phyloP scores from a whole-genome alignment of 2,888 invertebrate genomes.

The Hylaea fasciaria region DNA sequence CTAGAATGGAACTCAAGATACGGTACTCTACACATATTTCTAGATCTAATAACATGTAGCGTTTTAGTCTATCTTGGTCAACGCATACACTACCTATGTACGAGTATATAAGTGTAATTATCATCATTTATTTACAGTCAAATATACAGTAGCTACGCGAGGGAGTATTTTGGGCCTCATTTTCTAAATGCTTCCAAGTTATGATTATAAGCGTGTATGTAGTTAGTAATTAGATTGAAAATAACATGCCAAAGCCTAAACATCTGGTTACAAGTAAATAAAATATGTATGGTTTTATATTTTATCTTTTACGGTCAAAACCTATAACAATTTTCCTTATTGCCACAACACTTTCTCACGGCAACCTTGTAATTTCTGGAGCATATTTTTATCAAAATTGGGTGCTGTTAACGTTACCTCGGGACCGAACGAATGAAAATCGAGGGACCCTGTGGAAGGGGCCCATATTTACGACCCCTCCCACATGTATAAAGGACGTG shows the following conservation, averaged over 20 bases:
- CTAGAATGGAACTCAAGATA: no score
- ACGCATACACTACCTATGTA: no score
- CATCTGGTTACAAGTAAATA: no score
- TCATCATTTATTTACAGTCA: no score
- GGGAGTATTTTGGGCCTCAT: conserved; percentile 7
- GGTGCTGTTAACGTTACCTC: conserved; percentile 12
- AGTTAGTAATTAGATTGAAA: no score
- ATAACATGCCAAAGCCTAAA: no score
- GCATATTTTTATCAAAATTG: conserved; percentile 19
- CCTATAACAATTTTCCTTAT: neutral
- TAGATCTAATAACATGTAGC: no score
- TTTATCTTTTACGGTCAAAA: neutral
- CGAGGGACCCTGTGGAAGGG: conserved; percentile 11
- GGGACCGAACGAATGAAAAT: conserved; percentile 18
- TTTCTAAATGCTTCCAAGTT: conserved; percentile 3
- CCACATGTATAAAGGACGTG: conserved; percentile 24
- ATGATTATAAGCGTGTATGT: no score
- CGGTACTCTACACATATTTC: no score
- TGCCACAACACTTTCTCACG: neutral
- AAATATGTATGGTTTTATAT: neutral
- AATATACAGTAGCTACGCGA: neutral
- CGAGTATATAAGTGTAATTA: no score
- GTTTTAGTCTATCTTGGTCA: no score
- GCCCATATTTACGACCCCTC: conserved; percentile 9
- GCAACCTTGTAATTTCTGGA: conserved; percentile 5